Base-by-base conservation (phyloP, 2,113 vertebrate genomes). In the Pholis gunnellus region DNA sequence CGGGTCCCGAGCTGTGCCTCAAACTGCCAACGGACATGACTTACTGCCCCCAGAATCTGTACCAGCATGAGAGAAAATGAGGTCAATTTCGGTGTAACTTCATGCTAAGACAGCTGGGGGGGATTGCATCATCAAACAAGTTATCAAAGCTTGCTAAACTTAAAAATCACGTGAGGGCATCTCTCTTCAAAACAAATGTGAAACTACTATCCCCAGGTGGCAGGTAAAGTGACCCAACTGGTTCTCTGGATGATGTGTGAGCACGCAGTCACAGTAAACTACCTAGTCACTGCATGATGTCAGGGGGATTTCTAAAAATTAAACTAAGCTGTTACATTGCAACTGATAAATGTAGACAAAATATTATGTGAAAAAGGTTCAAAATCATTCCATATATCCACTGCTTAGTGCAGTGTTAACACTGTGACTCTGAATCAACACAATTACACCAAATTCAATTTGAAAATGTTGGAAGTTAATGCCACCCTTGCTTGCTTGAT, bases 11-110 rank as follows among this genome's bases (percentile, higher is more conserved):
- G 79, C 63, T 75, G 66, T 27, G 65, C 44, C 83, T 69, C 79
- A 61, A 63, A 46, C 83, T 88, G 61, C 78, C 78, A 1, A 25
- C 84, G 34, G 90, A 93, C 93, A 94, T 95, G 83, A 48, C 60
- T 80, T 27, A 34, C 48, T 46, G 40, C 27, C 36, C 54, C 65
- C 77, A 79, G 5, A 76, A 34, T 86, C 90, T 92, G 83, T 22
- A 70, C 2, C 38, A 71, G 29, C n/a, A 31, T 8, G 13, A 15
- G 6, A 48, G 17, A 78, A 66, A 60, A 54, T 25, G 0, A 18
- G 14, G 31, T 61, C n/a, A 74, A 17, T 0, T 50, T 17, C 77
- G 25, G 15, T 64, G 29, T 20, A 29, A 72, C 9, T 25, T 15
- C 31, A 34, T 0, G 11, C 20, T 6, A 36, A 20, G 5, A 50